Conservation (phyloP, 2,888 invertebrate species). For the Epistrophella euchroma region DNA sequence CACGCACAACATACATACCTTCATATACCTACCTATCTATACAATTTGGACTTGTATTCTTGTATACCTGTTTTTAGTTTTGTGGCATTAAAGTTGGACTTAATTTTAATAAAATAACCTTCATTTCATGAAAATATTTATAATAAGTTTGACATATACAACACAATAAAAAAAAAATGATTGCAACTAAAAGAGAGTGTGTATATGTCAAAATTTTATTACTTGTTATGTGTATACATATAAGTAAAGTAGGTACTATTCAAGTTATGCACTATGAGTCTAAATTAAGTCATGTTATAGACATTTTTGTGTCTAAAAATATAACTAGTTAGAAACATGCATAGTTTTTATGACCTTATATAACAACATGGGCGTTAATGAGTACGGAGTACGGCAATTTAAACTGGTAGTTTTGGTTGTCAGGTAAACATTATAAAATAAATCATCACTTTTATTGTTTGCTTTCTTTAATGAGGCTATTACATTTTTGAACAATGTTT, state of each 20-base stretch:
- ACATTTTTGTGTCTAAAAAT: conserved; percentile 22
- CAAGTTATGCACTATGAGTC: conserved; percentile 16
- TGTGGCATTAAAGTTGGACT: conserved; percentile 56
- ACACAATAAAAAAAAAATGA: background rate
- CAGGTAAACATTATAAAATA: conserved; percentile 48
- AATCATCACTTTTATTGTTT: conserved; percentile 46
- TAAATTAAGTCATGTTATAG: conserved; percentile 28
- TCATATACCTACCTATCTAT: background rate
- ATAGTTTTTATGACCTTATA: conserved; percentile 57
- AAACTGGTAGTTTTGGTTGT: conserved; percentile 19
- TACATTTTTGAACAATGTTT: conserved; percentile 7
- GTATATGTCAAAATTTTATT: conserved; percentile 48
- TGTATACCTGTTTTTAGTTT: conserved; percentile 57
- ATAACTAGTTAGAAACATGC: conserved; percentile 21
- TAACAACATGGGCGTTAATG: conserved; percentile 56
- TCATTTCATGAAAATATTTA: conserved; percentile 40
- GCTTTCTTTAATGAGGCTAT: conserved; percentile 5
- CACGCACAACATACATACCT: conserved; percentile 15
- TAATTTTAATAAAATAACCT: conserved; percentile 70
- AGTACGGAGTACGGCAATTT: conserved; percentile 54
- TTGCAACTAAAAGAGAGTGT: conserved; percentile 39
- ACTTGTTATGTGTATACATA: background rate
- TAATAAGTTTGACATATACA: conserved; percentile 38
- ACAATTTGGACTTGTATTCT: conserved; percentile 33
- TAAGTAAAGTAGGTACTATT: background rate